phyloP scores from a whole-genome alignment of 2,888 invertebrate species.

The Hypomecis atomaria region DNA sequence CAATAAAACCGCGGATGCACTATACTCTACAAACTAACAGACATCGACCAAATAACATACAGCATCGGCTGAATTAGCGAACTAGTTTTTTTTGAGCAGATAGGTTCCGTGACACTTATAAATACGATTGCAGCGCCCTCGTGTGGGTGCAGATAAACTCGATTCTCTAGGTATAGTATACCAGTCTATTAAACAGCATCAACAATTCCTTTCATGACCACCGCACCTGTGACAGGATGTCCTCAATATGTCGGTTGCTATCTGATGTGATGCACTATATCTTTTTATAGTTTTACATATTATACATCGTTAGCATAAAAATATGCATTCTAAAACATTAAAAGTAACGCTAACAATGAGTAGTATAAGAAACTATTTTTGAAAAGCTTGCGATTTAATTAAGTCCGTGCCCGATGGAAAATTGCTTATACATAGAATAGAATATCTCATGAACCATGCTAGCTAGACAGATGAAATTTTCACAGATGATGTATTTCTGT shows the following conservation, averaged over 20 bases:
- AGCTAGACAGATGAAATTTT: no score
- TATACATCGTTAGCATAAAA: constrained; percentile 17
- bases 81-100: not conserved
- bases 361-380: not conserved
- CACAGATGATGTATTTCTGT: no score
- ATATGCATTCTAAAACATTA: constrained; percentile 30
- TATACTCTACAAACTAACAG: not conserved
- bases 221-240: constrained; percentile 62
- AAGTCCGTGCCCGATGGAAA: no score
- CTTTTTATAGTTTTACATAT: constrained; percentile 5
- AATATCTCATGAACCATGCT: no score
- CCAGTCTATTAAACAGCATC: not conserved
- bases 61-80: not conserved
- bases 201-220: constrained; percentile 43
- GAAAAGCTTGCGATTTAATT: not conserved
- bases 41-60: not conserved
- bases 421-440: no score
- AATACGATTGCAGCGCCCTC: not conserved
- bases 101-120: no score
- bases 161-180: not conserved
- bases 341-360: no score
- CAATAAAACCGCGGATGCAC: constrained; percentile 26
- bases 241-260: constrained; percentile 52
- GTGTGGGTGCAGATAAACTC: not conserved
- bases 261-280: constrained; percentile 49